Evolutionary conservation across 2,113 vertebrate genomes (phyloP), one percentile per base, ranked within the genome.

Genomic region (Vimba vimba): DNA sequence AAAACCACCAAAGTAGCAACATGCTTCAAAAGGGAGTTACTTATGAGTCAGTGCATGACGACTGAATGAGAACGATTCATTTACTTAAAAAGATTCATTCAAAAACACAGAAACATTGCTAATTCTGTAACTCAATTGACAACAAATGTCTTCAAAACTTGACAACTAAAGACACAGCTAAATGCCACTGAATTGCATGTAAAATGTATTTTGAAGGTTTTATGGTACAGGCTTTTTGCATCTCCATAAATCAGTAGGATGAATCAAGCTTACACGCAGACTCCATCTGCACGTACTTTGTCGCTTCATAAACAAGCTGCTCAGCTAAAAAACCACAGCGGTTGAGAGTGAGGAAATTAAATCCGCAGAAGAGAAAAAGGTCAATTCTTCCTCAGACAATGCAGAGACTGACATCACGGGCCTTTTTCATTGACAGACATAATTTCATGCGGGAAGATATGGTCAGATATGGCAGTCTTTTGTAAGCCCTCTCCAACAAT

Each of bases 361-460:
- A 85, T 36, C 11, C 10, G 47, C 19, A 68, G 19, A 27, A 79
- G 27, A 60, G 19, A 78, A 52, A 87, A 87, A 87, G 73, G 55
- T 45, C 17, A 9, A 81, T 57, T 85, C 52, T 88, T 85, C 3
- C 47, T 47, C 77, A 84, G 83, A 76, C 21, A 43, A 30, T 76
- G 69, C 36, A 77, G 69, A 59, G 25, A 75, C 45, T 33, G 43
- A 83, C 79, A 84, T 21, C 36, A 36, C 27, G 13, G 75, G 12
- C 13, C 59, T 60, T n/a, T 83, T 79, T 23, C 23, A 52, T 27
- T 73, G 81, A 86, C 66, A 75, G 7, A 79, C 75, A 25, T 84
- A 45, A 88, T 88, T 75, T 33, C 62, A 83, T 25, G 81, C 66
- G 55, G 50, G 50, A 85, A 85, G 17, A 25, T 64, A 85, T 73